These are phyloP conservation scores for Clepsis dumicolana DNA, from an alignment of 2,888 invertebrate genomes.

Conservation along the genomic window DNA sequence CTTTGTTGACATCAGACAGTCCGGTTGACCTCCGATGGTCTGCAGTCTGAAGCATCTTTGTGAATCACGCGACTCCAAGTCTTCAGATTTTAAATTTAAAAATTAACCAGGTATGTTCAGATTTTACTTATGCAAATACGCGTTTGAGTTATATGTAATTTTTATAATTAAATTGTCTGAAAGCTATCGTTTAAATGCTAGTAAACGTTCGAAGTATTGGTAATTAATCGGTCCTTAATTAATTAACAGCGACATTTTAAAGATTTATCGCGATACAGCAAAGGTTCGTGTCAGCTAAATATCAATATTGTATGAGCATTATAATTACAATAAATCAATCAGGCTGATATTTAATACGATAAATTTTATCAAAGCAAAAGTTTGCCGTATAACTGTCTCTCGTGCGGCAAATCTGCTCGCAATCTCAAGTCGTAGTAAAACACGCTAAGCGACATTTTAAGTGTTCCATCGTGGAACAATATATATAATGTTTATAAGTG, in stretches of 20 bases:
- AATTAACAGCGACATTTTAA: conserved; percentile 21
- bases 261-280: conserved; percentile 11
- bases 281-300: conserved; percentile 25
- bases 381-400: conserved; percentile 12
- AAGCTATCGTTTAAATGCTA: conserved; percentile 16
- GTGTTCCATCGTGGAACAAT: conserved; percentile 12
- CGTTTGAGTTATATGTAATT: background rate
- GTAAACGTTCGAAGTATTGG: background rate
- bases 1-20: conserved; percentile 71
- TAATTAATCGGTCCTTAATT: conserved; percentile 14
- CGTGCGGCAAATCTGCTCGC: conserved; percentile 29
- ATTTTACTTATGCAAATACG: background rate
- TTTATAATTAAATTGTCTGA: conserved; percentile 5
- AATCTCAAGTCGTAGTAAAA: conserved; percentile 16
- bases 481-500: conserved; percentile 21
- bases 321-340: conserved; percentile 18
- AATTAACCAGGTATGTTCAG: conserved; percentile 27
- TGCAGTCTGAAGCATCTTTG: conserved; percentile 58
- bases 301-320: conserved; percentile 11
- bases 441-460: conserved; percentile 35
- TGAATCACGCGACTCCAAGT: conserved; percentile 47
- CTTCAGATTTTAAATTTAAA: conserved; percentile 8
- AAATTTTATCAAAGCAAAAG: conserved; percentile 25
- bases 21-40: conserved; percentile 73
- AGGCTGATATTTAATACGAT: conserved; percentile 24